phyloP scores from a whole-genome alignment of 1,140 invertebrate genomes.

The Geopemphigus sp. region DNA sequence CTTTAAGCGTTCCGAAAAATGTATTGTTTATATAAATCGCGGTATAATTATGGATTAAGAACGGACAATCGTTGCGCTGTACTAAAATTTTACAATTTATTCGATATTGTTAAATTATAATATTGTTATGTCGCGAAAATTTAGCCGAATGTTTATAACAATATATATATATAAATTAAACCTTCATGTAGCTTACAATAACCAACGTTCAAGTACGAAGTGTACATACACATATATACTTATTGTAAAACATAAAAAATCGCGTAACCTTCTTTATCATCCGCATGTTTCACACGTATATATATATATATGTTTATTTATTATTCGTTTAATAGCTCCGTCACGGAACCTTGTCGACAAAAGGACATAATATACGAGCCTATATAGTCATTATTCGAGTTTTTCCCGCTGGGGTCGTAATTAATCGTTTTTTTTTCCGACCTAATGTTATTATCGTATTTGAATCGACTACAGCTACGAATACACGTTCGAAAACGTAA shows the following conservation, averaged over 20 bases:
- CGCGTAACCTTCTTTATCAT: slow-evolving; percentile 46
- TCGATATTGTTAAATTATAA: too few relatives aligned
- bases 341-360: slow-evolving; percentile 28
- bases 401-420: slow-evolving; percentile 2
- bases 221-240: not conserved
- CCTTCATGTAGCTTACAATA: not conserved
- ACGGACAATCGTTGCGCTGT: too few relatives aligned
- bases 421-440: not conserved
- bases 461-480: too few relatives aligned
- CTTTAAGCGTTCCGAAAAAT: too few relatives aligned
- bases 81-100: too few relatives aligned
- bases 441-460: too few relatives aligned
- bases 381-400: slow-evolving; percentile 10
- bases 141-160: slow-evolving; percentile 15
- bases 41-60: too few relatives aligned
- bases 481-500: too few relatives aligned
- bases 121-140: not conserved
- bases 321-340: slow-evolving; percentile 6
- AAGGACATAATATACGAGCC: slow-evolving; percentile 7
- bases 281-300: slow-evolving; percentile 17
- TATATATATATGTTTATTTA: not conserved
- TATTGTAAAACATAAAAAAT: slow-evolving; percentile 28
- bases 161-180: not conserved
- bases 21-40: too few relatives aligned
- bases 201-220: slow-evolving; percentile 32